Base-by-base conservation (phyloP, 2,888 invertebrate genomes). In the Leptinotarsa juncta region DNA sequence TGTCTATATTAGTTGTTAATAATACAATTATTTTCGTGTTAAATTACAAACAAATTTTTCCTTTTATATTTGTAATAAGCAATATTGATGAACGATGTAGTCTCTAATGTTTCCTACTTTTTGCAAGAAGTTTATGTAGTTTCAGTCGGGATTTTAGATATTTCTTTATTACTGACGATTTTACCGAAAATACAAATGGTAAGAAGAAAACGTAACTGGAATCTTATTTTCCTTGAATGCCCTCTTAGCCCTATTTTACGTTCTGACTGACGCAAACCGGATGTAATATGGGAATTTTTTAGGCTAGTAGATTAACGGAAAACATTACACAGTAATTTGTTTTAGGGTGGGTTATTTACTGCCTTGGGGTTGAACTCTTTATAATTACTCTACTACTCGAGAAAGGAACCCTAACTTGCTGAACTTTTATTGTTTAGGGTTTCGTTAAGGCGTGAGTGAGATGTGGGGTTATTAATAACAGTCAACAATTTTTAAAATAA, bases 261-360 rank as follows among this genome's bases (percentile, higher is more conserved):
- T 50, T 73, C 72, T 77, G 73, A 75, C 72, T 75, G 75, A 77
- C 75, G 77, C 55, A 68, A 66, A 72, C 70, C 23, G 71, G 55
- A 49, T 60, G 73, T 73, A 77, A 75, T 77, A 73, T 71, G 71
- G 67, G 73, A 77, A 73, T 74, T 74, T 74, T 77, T 77, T 70
- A 62, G 65, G 50, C 42, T 67, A 72, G 73, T 73, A 70, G 77
- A 55, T 51, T 65, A 72, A 65, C 55, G 70, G 73, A 65, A 70
- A 77, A 69, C 57, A 72, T 73, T 72, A 74, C 73, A 65, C 67
- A 62, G 74, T 74, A 73, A 74, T 77, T 77, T 74, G 73, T 74
- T 70, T 67, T 55, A n/a, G 60, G 69, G 71, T 62, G 51, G 42
- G 62, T 75, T 72, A 77, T 72, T 74, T 67, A 70, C 62, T 72